These are phyloP conservation scores for Coboldia fuscipes DNA, from an alignment of 1,140 invertebrate genomes.

Conservation along the genomic window DNA sequence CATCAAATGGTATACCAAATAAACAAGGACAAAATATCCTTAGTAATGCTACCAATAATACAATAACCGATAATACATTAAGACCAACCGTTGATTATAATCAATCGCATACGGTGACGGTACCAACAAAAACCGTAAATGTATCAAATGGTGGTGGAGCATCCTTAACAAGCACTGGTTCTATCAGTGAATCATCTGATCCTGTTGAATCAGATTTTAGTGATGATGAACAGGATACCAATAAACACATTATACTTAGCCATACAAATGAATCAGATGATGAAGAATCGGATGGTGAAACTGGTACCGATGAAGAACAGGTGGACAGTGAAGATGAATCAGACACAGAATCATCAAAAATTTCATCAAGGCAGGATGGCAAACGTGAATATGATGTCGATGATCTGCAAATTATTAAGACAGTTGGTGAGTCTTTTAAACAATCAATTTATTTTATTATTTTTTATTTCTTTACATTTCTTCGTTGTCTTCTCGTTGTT, in stretches of 20 bases:
- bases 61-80: too few species aligned
- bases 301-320: slow-evolving; percentile 15
- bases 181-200: slow-evolving; percentile 18
- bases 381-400: slow-evolving; percentile 46
- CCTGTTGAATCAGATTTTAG: slow-evolving; percentile 17
- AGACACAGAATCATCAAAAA: slow-evolving; percentile 20
- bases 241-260: too few species aligned
- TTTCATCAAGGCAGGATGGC: slow-evolving; percentile 34
- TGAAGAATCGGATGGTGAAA: slow-evolving; percentile 11
- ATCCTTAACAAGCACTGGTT: slow-evolving; percentile 6
- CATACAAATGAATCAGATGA: neutral
- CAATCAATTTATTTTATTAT: too few species aligned
- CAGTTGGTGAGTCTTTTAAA: slow-evolving; percentile 60
- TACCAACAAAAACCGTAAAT: neutral
- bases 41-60: too few species aligned
- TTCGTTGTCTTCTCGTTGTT: too few species aligned
- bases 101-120: too few species aligned
- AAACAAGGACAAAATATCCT: too few species aligned
- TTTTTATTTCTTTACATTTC: too few species aligned
- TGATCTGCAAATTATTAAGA: slow-evolving; percentile 59
- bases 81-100: too few species aligned
- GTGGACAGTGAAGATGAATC: slow-evolving; percentile 17
- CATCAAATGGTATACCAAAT: too few species aligned
- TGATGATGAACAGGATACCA: slow-evolving; percentile 9
- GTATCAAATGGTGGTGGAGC: neutral